Evolutionary conservation across 1,140 invertebrate species (phyloP), one percentile per base, ranked within the genome.

Genomic region (Brachionus manjavacas): DNA sequence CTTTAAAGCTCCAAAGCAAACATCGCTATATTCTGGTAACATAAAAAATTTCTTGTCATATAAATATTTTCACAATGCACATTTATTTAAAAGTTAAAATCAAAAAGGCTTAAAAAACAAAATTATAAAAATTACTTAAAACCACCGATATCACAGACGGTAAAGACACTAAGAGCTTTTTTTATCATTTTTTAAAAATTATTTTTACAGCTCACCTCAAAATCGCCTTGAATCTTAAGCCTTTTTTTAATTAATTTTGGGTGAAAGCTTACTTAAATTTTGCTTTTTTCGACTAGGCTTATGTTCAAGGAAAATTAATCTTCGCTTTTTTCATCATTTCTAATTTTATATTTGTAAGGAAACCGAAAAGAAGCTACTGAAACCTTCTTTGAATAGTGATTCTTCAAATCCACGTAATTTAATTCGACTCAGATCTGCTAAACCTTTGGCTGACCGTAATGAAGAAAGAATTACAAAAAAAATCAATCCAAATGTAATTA

Each of bases 1-100:
- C 6, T 9, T 76, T 76, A 28, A 49, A 76, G 72, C 72, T 76
- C 23, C 72, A 76, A 25, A 76, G 23, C 72, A 76, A 76, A 11
- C 72, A 76, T 76, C 72, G 72, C 43, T 76, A 76, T 49, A 76
- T 76, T 16, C 16, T 76, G 72, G 72, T 76, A 76, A 49, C 52
- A 76, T 12, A 70, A 74, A 12, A 76, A 25, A 28, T 49, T 20
- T 41, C n/a, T 14, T 41, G n/a, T 41, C 14, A 4, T 72, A 20
- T 23, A 72, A 46, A 7, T 20, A 20, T 8, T 41, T 72, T 16
- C 68, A 72, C 68, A 12, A 70, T 3, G 68, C 68, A 72, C 35
- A 7, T 72, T 41, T 41, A 16, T 72, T 16, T 16, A n/a, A 72
- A 68, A 68, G 66, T 16, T 68, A n/a, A 68, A 68, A 14, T 68